Evolutionary conservation across 2,113 vertebrate genomes (phyloP), one percentile per base, ranked within the genome.

Genomic region (Clarias batrachus): DNA sequence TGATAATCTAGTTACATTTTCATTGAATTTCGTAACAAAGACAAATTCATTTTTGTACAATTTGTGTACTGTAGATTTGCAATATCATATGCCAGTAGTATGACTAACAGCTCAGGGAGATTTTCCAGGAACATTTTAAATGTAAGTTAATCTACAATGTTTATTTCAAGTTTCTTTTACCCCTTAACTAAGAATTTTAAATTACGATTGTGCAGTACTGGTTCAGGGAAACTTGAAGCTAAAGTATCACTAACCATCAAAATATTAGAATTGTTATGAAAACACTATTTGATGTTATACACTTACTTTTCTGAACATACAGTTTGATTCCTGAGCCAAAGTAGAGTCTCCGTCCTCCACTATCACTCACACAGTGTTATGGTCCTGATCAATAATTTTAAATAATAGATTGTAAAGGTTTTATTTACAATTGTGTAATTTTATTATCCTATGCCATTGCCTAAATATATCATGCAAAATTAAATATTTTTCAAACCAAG

Each of bases 271-370:
- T 48, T 48, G 62, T 81, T 48, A 8, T 14, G 12, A 48, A 23
- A 81, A 57, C 6, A n/a, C 27, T 14, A 25, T 63, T 63, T 37
- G 33, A 37, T 81, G 3, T 30, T 80, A 37, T 33, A 23, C 30
- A 81, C 79, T 82, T 88, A 87, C 87, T 60, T 84, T 78, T 68
- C 57, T 90, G 25, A 65, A 87, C 71, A 85, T 17, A 85, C 37
- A 89, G 54, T 33, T 85, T 71, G 23, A 83, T 82, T 37, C 77
- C 85, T 3, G 48, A 71, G 23, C 81, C 88, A 82, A 87, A 87
- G 70, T 81, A 74, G 11, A 87, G 2, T 62, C 85, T 89, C 17
- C 27, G n/a, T 41, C 13, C 41, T 83, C 19, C 19, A 59, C 1
- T 11, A 80, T 76, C 85, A 87, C 52, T 85, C 88, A 87, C 86